Evolutionary conservation across 2,888 invertebrate species (phyloP).

Genomic region (Gerris lacustris): DNA sequence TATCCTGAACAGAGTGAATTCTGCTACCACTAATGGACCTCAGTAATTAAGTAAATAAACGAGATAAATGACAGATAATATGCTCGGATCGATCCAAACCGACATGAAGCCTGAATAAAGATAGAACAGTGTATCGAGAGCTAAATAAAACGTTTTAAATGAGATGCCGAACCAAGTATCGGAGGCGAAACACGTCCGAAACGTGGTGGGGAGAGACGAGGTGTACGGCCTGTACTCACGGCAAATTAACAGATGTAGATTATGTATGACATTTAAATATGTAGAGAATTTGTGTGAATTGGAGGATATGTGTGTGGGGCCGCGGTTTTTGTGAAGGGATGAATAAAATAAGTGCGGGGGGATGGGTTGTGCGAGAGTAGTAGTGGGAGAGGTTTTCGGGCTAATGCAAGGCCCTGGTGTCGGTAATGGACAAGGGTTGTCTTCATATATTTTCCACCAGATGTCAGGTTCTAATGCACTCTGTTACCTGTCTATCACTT

Average conservation of each 20-base stretch:
- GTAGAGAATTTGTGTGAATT: conserved; percentile 5
- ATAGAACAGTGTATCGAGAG: too few species aligned
- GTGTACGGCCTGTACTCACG: background rate
- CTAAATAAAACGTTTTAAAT: too few species aligned
- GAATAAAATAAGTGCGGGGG: background rate
- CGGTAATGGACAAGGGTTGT: conserved; percentile 25
- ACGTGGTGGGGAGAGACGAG: background rate
- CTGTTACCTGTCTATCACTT: conserved; percentile 12
- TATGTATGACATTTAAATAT: conserved; percentile 5
- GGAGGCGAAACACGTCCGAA: background rate
- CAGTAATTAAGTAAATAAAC: background rate
- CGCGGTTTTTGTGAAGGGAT: background rate
- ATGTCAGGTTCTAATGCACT: conserved; percentile 15
- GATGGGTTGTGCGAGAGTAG: conserved; percentile 6
- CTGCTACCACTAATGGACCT: background rate
- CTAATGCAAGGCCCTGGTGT: conserved; percentile 18
- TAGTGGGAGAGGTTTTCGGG: conserved; percentile 10
- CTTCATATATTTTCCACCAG: conserved; percentile 27
- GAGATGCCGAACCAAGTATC: too few species aligned
- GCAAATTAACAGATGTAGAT: conserved; percentile 3
- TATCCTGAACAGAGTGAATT: background rate
- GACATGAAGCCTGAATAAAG: too few species aligned
- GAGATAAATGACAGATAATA: too few species aligned
- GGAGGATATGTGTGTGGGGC: background rate
- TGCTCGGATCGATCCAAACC: too few species aligned